Conservation (phyloP, 2,888 invertebrate species). For the Euplagia quadripunctaria region DNA sequence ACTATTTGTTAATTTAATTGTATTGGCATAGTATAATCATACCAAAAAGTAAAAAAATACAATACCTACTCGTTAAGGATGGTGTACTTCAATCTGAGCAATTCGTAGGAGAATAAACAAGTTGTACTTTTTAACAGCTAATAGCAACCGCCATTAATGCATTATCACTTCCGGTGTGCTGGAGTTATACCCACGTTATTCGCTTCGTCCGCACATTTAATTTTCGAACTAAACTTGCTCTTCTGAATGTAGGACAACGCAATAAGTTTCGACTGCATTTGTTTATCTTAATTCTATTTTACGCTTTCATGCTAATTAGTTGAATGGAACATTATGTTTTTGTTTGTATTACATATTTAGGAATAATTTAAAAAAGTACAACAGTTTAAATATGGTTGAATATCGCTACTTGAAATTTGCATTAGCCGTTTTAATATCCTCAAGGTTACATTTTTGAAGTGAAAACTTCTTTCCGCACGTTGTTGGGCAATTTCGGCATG, state of each 20-base stretch:
- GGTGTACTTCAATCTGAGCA: not conserved
- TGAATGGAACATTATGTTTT: not conserved
- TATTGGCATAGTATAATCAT: too few relatives aligned
- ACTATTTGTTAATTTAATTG: too few relatives aligned
- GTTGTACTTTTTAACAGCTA: constrained; percentile 58
- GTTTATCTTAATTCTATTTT: constrained; percentile 17
- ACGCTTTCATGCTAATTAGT: not conserved
- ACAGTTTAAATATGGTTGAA: too few relatives aligned
- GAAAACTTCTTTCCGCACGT: too few relatives aligned
- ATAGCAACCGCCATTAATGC: constrained; percentile 73
- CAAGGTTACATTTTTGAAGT: too few relatives aligned
- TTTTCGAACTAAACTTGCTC: constrained; percentile 51
- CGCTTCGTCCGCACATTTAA: constrained; percentile 52
- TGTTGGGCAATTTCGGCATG: too few relatives aligned
- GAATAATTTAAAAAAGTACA: not conserved
- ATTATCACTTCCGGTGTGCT: constrained; percentile 76
- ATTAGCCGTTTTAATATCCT: too few relatives aligned
- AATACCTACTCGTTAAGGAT: not conserved
- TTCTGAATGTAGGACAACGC: constrained; percentile 38
- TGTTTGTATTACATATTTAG: not conserved
- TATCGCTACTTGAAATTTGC: too few relatives aligned
- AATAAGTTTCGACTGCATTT: constrained; percentile 18
- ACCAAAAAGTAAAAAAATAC: too few relatives aligned
- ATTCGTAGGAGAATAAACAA: not conserved
- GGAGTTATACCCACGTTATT: constrained; percentile 56